Base-by-base conservation (phyloP, 2,113 vertebrate genomes). In the Tichodroma muraria region DNA sequence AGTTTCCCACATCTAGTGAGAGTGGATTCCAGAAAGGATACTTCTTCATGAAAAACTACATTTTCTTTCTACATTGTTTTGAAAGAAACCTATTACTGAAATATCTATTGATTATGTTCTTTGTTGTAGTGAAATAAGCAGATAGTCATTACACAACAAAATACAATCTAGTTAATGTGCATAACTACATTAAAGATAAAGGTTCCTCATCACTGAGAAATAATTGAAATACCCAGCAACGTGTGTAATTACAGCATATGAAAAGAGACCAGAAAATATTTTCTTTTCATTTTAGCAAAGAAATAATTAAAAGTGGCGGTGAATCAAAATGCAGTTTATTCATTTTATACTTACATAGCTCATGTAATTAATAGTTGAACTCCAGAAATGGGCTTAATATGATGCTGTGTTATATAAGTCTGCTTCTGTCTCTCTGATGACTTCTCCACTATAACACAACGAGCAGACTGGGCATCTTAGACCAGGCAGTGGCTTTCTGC, bases 141-240 rank as follows among this genome's bases (percentile, higher is more conserved):
- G 71, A 78, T 93, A 63, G 10, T 78, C 13, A 53, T 94, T 91
- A 75, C 80, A 84, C 49, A 89, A 81, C 75, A 91, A 94, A 96
- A 95, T 56, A 82, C 49, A 91, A 85, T 86, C 64, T 86, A 88
- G 53, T 80, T 94, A 95, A 92, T 93, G 85, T 84, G 45, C n/a
- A 15, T 94, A 83, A 83, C 42, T 59, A n/a, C 8, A 0, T 91
- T 61, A 59, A 72, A 63, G 73, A 79, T 95, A 92, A 69, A 21
- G 4, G 25, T 50, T 92, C 57, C 38, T 86, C 37, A 73, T 72
- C 35, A n/a, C 47, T 80, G 57, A 64, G 61, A 87, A 92, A 71
- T 77, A 80, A 87, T 82, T 53, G 10, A 90, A 91, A 45, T 25
- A 85, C 28, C 23, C 38, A 60, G 63, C 40, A 90, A 65, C 27